Percentiles rank a stretch among this genome's conserved stretches.
Evolutionary conservation across 2,888 invertebrate genomes (phyloP).

Genomic region (Drosophila demipolita): DNA sequence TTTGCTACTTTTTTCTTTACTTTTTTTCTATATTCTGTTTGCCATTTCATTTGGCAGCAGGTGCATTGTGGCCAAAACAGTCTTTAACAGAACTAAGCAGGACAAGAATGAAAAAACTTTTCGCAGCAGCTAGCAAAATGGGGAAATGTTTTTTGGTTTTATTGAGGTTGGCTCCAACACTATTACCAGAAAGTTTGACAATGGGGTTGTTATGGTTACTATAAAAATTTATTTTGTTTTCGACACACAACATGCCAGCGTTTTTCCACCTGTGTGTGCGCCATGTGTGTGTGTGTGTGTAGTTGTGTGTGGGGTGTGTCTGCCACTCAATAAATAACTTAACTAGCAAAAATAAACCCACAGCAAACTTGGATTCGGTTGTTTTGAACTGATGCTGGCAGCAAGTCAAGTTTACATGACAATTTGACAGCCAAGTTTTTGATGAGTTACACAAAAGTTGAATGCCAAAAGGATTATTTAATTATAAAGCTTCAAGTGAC

Average conservation of each 20-base stretch:
- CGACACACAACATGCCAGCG: constrained; percentile 57
- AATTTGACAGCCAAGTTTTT: constrained; percentile 63
- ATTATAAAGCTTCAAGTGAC: constrained; percentile 14
- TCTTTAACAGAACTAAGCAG: constrained; percentile 61
- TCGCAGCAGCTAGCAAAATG: constrained; percentile 17
- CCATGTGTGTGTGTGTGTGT: constrained; percentile 2
- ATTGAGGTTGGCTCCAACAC: constrained; percentile 45
- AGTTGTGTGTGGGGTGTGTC: constrained; percentile 17
- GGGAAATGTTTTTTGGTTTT: constrained; percentile 1
- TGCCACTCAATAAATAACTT: constrained; percentile 74
- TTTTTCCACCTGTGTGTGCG: constrained; percentile 38
- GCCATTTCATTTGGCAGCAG: constrained; percentile 74
- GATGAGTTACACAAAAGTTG: constrained; percentile 15
- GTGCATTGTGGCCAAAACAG: constrained; percentile 57
- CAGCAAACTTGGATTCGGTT: constrained; percentile 28
- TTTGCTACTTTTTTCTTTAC: not conserved
- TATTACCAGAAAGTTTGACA: constrained; percentile 15
- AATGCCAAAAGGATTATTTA: constrained; percentile 16
- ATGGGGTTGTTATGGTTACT: constrained; percentile 35
- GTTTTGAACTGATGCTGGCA: constrained; percentile 40
- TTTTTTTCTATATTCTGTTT: constrained; percentile 31
- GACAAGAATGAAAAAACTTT: constrained; percentile 50
- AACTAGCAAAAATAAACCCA: constrained; percentile 51
- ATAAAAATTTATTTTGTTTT: constrained; percentile 76
- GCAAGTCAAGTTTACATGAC: constrained; percentile 63